Evolutionary conservation across 1,140 invertebrate species (phyloP), one percentile per base, ranked within the genome.

Genomic region (Neodiprion lecontei): DNA sequence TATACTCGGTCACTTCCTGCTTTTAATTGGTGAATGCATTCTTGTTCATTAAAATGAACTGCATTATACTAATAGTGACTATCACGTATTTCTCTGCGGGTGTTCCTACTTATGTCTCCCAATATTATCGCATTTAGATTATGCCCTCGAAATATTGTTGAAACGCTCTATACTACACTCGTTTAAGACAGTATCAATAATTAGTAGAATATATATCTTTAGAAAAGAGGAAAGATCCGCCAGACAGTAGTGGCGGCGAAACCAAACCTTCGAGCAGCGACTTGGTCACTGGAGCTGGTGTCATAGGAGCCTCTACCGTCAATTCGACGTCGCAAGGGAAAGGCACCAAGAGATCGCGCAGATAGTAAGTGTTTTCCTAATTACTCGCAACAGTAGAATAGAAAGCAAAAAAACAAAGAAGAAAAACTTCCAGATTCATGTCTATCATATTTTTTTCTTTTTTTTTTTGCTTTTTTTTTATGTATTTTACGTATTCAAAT

Each of bases 171-270:
- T 40, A 40, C 28, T 40, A 1, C 28, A 40, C 28, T 40, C 28
- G 5, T 40, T 40, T 65, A 73, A 5, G 40, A 9, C 79, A 74
- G 67, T 85, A 82, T 84, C 76, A 80, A 82, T 84, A 86, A 83
- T 84, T 74, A 83, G 74, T 79, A 89, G 86, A 88, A 86, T 88
- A 87, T 83, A 85, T 87, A 82, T 87, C 90, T 88, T 72, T 90
- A 93, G 95, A 96, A 90, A 96, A 96, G 89, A 93, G 95, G 82
- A 96, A 96, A 91, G 95, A 96, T 83, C 93, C 93, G 7, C 92
- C 93, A 80, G 93, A 94, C 81, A 92, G 89, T 71, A 89, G 86
- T 77, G 85, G 79, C 84, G 1, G 86, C 83, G 94, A 95, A 77
- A 92, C 93, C 28, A 95, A 96, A 87, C 93, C 94, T 9, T 92